These are phyloP conservation scores for Achroia grisella DNA, from an alignment of 1,140 invertebrate genomes.

Conservation along the genomic window DNA sequence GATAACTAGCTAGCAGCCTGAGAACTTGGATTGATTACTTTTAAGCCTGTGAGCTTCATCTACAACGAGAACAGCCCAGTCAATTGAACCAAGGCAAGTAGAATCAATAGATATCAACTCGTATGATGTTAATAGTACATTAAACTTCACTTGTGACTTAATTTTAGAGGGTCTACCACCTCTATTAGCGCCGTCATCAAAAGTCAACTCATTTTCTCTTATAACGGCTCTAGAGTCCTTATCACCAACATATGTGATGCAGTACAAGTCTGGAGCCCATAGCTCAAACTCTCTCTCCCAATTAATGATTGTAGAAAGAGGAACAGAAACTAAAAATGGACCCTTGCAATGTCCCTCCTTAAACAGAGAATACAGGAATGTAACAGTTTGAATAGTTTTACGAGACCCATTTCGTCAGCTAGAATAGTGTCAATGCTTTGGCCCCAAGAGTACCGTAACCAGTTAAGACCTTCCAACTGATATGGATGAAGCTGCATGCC, in stretches of 20 bases:
- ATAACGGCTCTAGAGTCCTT: constrained; percentile 97
- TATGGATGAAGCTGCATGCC: constrained; percentile 98
- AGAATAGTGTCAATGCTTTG: constrained; percentile 98
- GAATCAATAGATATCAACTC: constrained; percentile 98
- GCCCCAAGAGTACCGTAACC: constrained; percentile 97
- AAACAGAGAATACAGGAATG: constrained; percentile 97
- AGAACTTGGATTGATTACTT: constrained; percentile 99
- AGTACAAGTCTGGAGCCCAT: constrained; percentile 99
- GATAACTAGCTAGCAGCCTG: constrained; percentile 93
- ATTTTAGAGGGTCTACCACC: constrained; percentile 90
- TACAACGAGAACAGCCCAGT: constrained; percentile 98
- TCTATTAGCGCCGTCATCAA: constrained; percentile 96
- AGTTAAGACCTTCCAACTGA: constrained; percentile 94
- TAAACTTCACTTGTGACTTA: constrained; percentile 94
- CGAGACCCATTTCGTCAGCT: constrained; percentile 99
- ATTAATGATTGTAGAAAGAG: constrained; percentile 99
- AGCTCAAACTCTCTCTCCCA: constrained; percentile 99
- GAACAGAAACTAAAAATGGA: constrained; percentile 97
- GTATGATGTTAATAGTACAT: constrained; percentile 98
- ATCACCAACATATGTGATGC: constrained; percentile 98
- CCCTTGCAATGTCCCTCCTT: constrained; percentile 99
- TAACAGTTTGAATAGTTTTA: constrained; percentile 99
- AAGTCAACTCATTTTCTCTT: constrained; percentile 98
- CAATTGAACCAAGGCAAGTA: constrained; percentile 97
- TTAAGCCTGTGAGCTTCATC: constrained; percentile 99